Evolutionary conservation across 2,888 invertebrate species (phyloP), one percentile per base, ranked within the genome.

Genomic region (Drosophila meridiana): DNA sequence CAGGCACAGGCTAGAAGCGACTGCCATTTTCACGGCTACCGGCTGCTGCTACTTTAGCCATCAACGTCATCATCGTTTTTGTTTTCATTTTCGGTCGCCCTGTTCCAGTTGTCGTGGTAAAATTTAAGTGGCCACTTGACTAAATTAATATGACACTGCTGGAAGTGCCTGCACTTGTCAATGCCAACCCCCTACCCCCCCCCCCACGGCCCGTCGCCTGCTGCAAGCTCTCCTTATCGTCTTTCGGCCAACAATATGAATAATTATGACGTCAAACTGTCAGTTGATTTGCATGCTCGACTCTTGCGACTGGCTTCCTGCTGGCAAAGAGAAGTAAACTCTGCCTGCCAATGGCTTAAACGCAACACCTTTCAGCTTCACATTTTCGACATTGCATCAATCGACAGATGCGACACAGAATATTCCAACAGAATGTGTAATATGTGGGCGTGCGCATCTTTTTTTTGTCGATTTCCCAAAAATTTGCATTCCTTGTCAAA

Each of bases 51-150:
- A 32, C 40, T 57, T 32, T 43, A 42, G 32, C 53, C 69, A 68
- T 48, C 73, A 65, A 57, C 69, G 63, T 59, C 64, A 58, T 47
- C 70, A 43, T 64, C 61, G 52, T 61, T 43, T 55, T 76, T 34
- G 48, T 62, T 61, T 56, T 59, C n/a, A 45, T 62, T 61, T 56
- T 59, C n/a, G 42, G 6, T 52, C 32, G 32, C 2, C 32, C 52
- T 62, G 48, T 67, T 52, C 59, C 68, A 62, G 84, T 78, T 76
- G 81, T 73, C 73, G 66, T 83, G 85, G 73, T 74, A 84, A 80
- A 85, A 79, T 89, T 87, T 87, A 87, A 87, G 89, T 89, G 89
- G 86, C 86, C 82, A 87, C 86, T 87, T 89, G 86, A 89, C 86
- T 87, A 87, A 87, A 87, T 87, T 87, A 87, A 89, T 87, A 87